Conservation (phyloP, 2,797 vertebrate genomes). For the Rhinophrynus dorsalis region DNA sequence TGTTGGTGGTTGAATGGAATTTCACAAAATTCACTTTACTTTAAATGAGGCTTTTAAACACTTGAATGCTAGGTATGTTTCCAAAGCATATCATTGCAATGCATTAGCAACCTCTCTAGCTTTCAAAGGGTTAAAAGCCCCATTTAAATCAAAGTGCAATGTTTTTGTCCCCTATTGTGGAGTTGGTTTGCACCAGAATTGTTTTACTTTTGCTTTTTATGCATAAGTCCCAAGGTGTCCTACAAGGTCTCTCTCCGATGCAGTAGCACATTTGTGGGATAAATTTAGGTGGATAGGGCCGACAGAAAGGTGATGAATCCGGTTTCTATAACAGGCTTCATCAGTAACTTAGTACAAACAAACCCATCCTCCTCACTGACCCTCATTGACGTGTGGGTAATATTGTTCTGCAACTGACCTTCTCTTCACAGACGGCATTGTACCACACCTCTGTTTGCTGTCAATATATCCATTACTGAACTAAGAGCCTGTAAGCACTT, state of each 20-base stretch:
- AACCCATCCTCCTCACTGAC: neutral
- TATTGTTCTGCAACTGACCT: neutral
- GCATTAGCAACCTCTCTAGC: too few relatives aligned
- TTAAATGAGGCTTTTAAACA: too few relatives aligned
- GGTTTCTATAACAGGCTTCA: conserved; percentile 30
- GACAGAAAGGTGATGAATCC: neutral
- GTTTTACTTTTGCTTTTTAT: too few relatives aligned
- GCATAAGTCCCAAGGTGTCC: too few relatives aligned
- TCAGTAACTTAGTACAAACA: conserved; percentile 13
- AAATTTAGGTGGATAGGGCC: neutral
- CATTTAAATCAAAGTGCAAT: too few relatives aligned
- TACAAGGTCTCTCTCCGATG: neutral
- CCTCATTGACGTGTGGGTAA: neutral
- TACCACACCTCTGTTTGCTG: neutral
- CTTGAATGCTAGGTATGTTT: too few relatives aligned
- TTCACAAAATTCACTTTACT: too few relatives aligned
- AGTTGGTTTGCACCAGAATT: too few relatives aligned
- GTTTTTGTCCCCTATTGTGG: too few relatives aligned
- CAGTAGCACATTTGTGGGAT: neutral
- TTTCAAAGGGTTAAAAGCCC: too few relatives aligned
- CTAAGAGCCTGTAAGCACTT: neutral
- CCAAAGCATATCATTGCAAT: too few relatives aligned
- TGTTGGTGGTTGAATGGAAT: too few relatives aligned
- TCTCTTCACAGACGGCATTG: neutral
- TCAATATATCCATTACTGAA: neutral